Percentiles rank a stretch among this genome's conserved stretches.
phyloP scores from a whole-genome alignment of 2,797 vertebrate genomes.

The Chloroceryle amazona region DNA sequence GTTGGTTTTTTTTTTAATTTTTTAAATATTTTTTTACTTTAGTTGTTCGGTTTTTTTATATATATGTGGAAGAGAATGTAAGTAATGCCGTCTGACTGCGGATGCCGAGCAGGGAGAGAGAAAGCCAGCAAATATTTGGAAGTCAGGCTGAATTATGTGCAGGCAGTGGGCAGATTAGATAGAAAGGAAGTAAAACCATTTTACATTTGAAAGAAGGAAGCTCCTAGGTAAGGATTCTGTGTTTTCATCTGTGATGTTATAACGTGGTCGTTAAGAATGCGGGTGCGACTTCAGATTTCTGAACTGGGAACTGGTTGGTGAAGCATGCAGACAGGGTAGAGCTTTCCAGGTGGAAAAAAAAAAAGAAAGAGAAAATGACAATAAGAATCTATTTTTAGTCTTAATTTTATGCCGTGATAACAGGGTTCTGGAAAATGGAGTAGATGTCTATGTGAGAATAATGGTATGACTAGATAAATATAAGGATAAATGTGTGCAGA shows the following conservation, averaged over 20 bases:
- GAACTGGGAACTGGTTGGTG: conserved; percentile 30
- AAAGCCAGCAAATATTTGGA: conserved; percentile 72
- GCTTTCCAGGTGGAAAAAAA: conserved; percentile 58
- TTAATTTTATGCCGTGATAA: conserved; percentile 42
- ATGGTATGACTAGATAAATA: conserved; percentile 35
- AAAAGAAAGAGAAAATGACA: conserved; percentile 53
- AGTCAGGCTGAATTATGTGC: conserved; percentile 79
- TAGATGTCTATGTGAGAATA: conserved; percentile 59
- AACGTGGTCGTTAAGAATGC: not conserved
- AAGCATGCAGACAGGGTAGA: conserved; percentile 54
- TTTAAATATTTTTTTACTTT: too few species aligned
- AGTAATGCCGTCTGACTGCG: conserved; percentile 81
- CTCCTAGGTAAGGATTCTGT: conserved; percentile 81
- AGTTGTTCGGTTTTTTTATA: too few species aligned
- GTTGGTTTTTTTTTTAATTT: too few species aligned
- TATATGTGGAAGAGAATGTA: conserved; percentile 78
- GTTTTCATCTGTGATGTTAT: not conserved
- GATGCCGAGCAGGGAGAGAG: conserved; percentile 74
- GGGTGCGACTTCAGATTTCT: conserved; percentile 42
- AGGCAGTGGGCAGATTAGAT: conserved; percentile 79
- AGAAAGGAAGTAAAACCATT: conserved; percentile 79
- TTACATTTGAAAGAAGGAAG: conserved; percentile 82
- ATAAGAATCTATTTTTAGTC: conserved; percentile 74
- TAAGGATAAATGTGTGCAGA: conserved; percentile 25
- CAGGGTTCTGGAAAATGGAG: conserved; percentile 64